Evolutionary conservation across 2,797 vertebrate genomes (phyloP), one percentile per base, ranked within the genome.

Genomic region (Characodon lateralis): DNA sequence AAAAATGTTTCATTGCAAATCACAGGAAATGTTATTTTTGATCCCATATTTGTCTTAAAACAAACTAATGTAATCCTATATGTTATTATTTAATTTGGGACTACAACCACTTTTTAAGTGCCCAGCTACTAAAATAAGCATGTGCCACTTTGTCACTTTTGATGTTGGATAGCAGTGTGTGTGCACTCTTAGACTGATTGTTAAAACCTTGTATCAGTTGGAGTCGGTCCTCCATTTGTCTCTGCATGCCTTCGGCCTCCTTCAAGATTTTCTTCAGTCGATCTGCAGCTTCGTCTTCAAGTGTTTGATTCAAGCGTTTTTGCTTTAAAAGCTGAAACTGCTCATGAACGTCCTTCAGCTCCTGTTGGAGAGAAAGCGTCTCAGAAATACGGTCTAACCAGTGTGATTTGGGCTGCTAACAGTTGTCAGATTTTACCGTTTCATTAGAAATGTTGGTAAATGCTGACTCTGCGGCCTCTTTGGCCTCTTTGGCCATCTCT

Each of bases 201-300:
- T 43, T 3, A 26, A 8, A 41, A 92, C 97, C 96, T 95, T 94
- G 87, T 89, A 96, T 93, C 88, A 93, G 91, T 83, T 77, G 89
- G 39, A 95, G 92, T 91, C 97, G 97, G 73, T 95, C 91, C 77
- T 95, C 93, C 71, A 95, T 85, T 39, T 95, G 88, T 82, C 81
- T 93, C 81, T 92, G 94, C 77, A 97, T 35, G 28, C 92, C 93
- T 89, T 95, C 89, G 5, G 93, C 95, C 73, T 94, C 95, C 73
- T 90, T 88, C 81, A 92, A 93, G 46, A 98, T 88, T 39, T 84
- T 88, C 80, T 94, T 95, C 65, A 97, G 88, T 76, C 88, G 96
- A 76, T 94, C 80, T 73, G 89, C 82, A 5, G 90, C 93, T 83
- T 90, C 85, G 12, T 88, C 82, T 3, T 91, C 92, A 79, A 80